Evolutionary conservation across 2,113 vertebrate species (phyloP).

Genomic region (Otocyon megalotis): DNA sequence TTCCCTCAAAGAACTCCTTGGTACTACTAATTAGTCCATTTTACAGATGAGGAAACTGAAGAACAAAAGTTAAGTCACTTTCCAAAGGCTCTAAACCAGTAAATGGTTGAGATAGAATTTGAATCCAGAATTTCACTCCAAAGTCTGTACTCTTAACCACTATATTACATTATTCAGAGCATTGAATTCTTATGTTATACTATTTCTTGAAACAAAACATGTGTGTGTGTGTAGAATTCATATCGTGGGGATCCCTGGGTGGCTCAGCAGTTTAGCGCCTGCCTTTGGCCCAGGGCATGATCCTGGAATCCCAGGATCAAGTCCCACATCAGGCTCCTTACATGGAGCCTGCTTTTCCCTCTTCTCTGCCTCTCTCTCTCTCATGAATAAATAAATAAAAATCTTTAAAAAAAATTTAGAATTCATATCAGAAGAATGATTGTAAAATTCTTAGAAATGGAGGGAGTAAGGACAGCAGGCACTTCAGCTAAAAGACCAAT

Average conservation of each 20-base stretch:
- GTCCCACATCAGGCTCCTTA: no score
- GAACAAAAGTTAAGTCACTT: neutral
- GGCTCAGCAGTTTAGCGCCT: no score
- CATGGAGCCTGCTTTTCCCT: no score
- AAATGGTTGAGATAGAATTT: neutral
- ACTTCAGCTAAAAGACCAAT: neutral
- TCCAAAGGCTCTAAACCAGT: neutral
- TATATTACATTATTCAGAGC: neutral
- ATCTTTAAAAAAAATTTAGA: no score
- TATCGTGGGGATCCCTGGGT: no score
- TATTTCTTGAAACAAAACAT: neutral
- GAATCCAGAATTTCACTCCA: neutral
- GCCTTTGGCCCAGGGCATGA: no score
- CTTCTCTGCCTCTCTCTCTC: no score
- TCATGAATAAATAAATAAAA: no score
- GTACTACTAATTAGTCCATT: neutral
- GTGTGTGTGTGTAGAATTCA: neutral
- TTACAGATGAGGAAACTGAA: neutral
- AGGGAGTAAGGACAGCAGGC: neutral
- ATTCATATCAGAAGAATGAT: neutral
- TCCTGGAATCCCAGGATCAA: no score
- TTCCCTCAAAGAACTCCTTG: neutral
- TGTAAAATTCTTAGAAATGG: neutral
- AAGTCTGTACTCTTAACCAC: neutral
- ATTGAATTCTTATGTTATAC: neutral